Evolutionary conservation across 2,888 invertebrate genomes (phyloP).

Genomic region (Agrenia bidenticulata): DNA sequence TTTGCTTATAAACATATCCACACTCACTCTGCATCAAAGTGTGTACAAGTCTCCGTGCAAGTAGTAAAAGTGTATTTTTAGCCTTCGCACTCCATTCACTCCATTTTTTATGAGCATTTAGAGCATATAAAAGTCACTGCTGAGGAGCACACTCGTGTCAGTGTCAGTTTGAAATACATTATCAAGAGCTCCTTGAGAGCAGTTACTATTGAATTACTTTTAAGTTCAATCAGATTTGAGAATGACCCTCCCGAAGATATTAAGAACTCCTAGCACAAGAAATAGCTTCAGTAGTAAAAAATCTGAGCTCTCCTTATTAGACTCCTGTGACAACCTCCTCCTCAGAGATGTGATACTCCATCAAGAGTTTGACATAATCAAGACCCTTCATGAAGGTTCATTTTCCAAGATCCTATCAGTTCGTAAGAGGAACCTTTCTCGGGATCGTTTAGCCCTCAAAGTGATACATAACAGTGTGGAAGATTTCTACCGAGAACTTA

Average conservation of each 20-base stretch:
- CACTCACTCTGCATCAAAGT: too few relatives aligned
- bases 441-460: constrained; percentile 66
- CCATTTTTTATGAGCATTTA: too few relatives aligned
- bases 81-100: too few relatives aligned
- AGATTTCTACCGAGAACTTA: constrained; percentile 74
- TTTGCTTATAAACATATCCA: too few relatives aligned
- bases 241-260: constrained; percentile 7
- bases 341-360: constrained; percentile 33
- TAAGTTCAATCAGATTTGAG: not conserved
- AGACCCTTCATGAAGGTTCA: constrained; percentile 69
- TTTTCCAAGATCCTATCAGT: constrained; percentile 67
- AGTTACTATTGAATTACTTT: too few relatives aligned
- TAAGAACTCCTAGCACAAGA: constrained; percentile 4
- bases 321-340: not conserved
- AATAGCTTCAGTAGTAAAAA: not conserved
- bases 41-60: too few relatives aligned
- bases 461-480: constrained; percentile 59
- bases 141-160: too few relatives aligned
- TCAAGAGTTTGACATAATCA: constrained; percentile 65
- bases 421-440: constrained; percentile 61
- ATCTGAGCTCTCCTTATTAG: not conserved
- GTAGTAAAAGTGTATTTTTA: too few relatives aligned
- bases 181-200: too few relatives aligned
- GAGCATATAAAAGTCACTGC: too few relatives aligned
- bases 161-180: too few relatives aligned